Percentiles rank a stretch among this genome's conserved stretches.
Conservation (phyloP, 2,797 vertebrate genomes). For the Leptatherina wallacei region DNA sequence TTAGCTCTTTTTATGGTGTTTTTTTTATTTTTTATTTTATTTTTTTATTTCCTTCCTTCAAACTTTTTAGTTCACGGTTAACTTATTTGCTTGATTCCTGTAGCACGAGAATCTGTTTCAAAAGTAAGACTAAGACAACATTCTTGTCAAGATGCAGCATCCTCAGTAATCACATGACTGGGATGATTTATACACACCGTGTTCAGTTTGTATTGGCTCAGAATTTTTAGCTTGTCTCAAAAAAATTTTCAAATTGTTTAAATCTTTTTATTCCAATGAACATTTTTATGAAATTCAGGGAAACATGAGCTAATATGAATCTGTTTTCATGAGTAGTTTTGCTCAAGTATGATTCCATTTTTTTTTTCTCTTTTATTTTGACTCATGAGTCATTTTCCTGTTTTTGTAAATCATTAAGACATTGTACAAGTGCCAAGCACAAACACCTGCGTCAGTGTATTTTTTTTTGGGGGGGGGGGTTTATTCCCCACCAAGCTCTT, state of each 20-base stretch:
- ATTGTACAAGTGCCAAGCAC: constrained; percentile 35
- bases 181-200: constrained; percentile 12
- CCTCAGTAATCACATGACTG: constrained; percentile 6
- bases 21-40: constrained; percentile 1
- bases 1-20: constrained; percentile 9
- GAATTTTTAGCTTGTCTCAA: constrained; percentile 15
- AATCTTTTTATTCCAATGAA: constrained; percentile 38
- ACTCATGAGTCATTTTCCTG: constrained; percentile 28
- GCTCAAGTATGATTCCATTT: constrained; percentile 31
- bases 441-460: background rate
- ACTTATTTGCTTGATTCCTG: constrained; percentile 50
- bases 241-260: constrained; percentile 33
- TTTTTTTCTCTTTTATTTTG: background rate
- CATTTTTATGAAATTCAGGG: constrained; percentile 32
- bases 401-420: constrained; percentile 61
- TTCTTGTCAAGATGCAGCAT: constrained; percentile 4
- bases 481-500: background rate
- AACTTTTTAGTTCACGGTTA: constrained; percentile 41
- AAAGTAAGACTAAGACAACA: background rate
- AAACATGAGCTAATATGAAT: constrained; percentile 18
- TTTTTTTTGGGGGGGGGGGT: background rate
- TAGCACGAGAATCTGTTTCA: constrained; percentile 16
- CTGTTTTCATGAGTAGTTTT: constrained; percentile 14
- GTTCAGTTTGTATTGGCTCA: constrained; percentile 13
- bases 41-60: background rate